phyloP scores from a whole-genome alignment of 2,888 invertebrate species.

The Hirtodrosophila confusa region DNA sequence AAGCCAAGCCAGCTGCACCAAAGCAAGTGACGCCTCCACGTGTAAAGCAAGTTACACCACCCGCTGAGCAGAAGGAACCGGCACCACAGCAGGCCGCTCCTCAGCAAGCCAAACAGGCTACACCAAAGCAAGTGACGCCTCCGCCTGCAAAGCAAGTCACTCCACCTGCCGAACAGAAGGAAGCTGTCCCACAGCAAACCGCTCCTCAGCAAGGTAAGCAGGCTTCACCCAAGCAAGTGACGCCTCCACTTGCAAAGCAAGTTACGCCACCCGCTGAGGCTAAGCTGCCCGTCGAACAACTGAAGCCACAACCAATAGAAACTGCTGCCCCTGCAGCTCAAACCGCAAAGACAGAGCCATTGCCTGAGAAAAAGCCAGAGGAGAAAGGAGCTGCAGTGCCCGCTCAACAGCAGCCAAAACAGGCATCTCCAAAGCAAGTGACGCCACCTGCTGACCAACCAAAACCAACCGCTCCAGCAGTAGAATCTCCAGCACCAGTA shows the following conservation, averaged over 20 bases:
- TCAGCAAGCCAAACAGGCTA: neutral
- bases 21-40: constrained; percentile 24
- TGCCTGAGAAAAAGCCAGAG: constrained; percentile 21
- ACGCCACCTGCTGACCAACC: constrained; percentile 34
- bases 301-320: too few relatives aligned
- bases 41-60: constrained; percentile 15
- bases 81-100: constrained; percentile 1
- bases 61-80: constrained; percentile 11
- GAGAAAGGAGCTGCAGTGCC: constrained; percentile 5
- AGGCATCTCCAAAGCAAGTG: constrained; percentile 17
- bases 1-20: neutral
- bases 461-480: neutral
- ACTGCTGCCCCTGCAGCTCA: neutral
- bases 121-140: constrained; percentile 19
- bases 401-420: constrained; percentile 8
- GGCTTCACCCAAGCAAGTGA: constrained; percentile 12
- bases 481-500: neutral
- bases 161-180: constrained; percentile 18
- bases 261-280: neutral
- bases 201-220: neutral
- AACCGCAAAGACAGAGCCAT: neutral
- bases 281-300: neutral
- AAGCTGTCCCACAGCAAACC: neutral
- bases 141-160: constrained; percentile 14
- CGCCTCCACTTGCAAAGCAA: constrained; percentile 20